These are phyloP conservation scores for Enteromius anoplus DNA, from an alignment of 2,797 vertebrate genomes.

Conservation along the genomic window DNA sequence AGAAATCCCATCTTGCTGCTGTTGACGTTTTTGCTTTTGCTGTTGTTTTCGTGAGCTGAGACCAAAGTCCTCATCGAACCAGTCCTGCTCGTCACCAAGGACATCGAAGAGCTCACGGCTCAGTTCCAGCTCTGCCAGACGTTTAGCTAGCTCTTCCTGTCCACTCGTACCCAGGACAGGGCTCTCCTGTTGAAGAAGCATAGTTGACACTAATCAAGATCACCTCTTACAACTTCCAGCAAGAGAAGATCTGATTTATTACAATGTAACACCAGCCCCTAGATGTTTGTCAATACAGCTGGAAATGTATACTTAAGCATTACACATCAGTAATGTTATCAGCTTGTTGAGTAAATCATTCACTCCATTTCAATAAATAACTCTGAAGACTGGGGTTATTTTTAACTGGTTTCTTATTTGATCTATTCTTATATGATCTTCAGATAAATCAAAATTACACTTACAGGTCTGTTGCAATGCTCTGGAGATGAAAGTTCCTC, in stretches of 20 bases:
- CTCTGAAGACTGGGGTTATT: neutral
- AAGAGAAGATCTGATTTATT: slow-evolving; percentile 6
- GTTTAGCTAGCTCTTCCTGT: slow-evolving; percentile 92
- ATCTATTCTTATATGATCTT: neutral
- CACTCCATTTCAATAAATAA: slow-evolving; percentile 37
- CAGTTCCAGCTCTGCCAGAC: slow-evolving; percentile 91
- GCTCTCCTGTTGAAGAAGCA: slow-evolving; percentile 81
- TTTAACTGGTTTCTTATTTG: neutral
- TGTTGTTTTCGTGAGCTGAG: slow-evolving; percentile 87
- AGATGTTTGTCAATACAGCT: slow-evolving; percentile 52
- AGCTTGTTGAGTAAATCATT: slow-evolving; percentile 53
- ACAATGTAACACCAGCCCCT: slow-evolving; percentile 64
- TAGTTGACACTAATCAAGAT: neutral
- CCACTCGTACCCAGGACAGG: slow-evolving; percentile 89
- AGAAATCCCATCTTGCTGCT: slow-evolving; percentile 63
- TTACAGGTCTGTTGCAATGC: slow-evolving; percentile 87
- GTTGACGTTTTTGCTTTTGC: slow-evolving; percentile 79
- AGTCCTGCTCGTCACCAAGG: slow-evolving; percentile 93
- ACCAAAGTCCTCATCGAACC: slow-evolving; percentile 99
- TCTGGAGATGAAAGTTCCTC: slow-evolving; percentile 91
- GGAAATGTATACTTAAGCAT: slow-evolving; percentile 33
- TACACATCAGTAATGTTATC: slow-evolving; percentile 23
- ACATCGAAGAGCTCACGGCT: slow-evolving; percentile 87
- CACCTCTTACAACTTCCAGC: slow-evolving; percentile 1
- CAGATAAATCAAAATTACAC: slow-evolving; percentile 63